These are phyloP conservation scores for Folsomia candida DNA, from an alignment of 2,888 invertebrate genomes.

Conservation along the genomic window DNA sequence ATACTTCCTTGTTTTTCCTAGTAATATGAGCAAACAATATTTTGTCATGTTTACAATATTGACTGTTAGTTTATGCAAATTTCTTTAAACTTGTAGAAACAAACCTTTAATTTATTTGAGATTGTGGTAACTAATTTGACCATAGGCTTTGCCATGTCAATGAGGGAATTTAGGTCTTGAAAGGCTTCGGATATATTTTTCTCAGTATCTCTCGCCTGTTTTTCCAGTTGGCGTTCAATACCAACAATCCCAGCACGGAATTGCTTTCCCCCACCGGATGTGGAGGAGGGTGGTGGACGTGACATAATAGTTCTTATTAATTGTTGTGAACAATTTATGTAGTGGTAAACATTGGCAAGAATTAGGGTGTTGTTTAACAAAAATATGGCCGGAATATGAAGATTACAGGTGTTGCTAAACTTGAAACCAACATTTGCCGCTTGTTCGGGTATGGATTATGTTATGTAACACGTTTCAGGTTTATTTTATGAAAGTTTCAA, in stretches of 20 bases:
- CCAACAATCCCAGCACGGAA: constrained; percentile 78
- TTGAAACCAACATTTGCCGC: too few species aligned
- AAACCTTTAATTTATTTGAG: constrained; percentile 79
- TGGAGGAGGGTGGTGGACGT: too few species aligned
- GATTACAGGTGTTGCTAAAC: too few species aligned
- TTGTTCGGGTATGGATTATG: too few species aligned
- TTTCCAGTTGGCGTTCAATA: constrained; percentile 87
- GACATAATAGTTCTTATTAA: too few species aligned
- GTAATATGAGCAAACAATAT: constrained; percentile 51
- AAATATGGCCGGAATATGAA: too few species aligned
- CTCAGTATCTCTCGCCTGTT: constrained; percentile 86
- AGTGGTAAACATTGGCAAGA: too few species aligned
- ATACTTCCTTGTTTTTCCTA: constrained; percentile 90
- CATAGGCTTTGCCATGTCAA: constrained; percentile 98
- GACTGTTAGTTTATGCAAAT: neutral
- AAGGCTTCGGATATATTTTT: constrained; percentile 90
- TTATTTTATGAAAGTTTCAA: too few species aligned
- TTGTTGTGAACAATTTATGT: too few species aligned
- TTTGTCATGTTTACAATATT: neutral
- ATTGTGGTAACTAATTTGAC: constrained; percentile 87
- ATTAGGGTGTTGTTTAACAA: too few species aligned
- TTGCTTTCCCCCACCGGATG: too few species aligned
- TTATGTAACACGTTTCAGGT: too few species aligned
- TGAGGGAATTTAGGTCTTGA: constrained; percentile 88
- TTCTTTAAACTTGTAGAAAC: constrained; percentile 2